These are phyloP conservation scores for Zaprionus davidi DNA, from an alignment of 1,140 invertebrate genomes.

Conservation along the genomic window DNA sequence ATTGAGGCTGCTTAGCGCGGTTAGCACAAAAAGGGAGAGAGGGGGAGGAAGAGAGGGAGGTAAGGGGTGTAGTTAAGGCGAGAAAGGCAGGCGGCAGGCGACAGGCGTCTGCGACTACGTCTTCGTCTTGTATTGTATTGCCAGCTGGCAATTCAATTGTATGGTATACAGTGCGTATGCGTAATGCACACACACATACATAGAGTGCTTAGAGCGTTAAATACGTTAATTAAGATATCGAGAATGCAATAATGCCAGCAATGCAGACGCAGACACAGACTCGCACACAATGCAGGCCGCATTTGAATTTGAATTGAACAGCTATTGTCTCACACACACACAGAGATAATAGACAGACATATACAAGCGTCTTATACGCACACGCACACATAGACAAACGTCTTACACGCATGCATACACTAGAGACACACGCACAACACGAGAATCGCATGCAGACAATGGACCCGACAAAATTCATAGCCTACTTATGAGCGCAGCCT, in stretches of 20 bases:
- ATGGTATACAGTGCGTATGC: constrained; percentile 12
- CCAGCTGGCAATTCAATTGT: constrained; percentile 39
- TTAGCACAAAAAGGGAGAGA: background rate
- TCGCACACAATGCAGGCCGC: background rate
- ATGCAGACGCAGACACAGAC: background rate
- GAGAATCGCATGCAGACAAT: background rate
- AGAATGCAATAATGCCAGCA: background rate
- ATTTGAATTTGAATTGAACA: too few relatives aligned
- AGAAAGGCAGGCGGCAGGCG: background rate
- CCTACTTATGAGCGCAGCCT: constrained; percentile 37
- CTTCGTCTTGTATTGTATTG: constrained; percentile 1
- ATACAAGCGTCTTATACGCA: too few relatives aligned
- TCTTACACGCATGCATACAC: background rate
- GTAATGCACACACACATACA: constrained; percentile 12
- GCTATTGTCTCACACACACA: background rate
- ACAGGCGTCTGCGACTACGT: background rate
- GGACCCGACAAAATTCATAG: constrained; percentile 38
- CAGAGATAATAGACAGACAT: background rate
- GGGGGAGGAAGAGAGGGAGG: background rate
- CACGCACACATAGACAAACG: background rate
- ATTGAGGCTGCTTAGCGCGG: constrained; percentile 46
- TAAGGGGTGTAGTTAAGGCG: background rate
- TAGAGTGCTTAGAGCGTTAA: background rate
- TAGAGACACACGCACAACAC: too few relatives aligned
- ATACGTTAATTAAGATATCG: constrained; percentile 18